phyloP scores from a whole-genome alignment of 2,888 invertebrate genomes.

The Drosophila siamana region DNA sequence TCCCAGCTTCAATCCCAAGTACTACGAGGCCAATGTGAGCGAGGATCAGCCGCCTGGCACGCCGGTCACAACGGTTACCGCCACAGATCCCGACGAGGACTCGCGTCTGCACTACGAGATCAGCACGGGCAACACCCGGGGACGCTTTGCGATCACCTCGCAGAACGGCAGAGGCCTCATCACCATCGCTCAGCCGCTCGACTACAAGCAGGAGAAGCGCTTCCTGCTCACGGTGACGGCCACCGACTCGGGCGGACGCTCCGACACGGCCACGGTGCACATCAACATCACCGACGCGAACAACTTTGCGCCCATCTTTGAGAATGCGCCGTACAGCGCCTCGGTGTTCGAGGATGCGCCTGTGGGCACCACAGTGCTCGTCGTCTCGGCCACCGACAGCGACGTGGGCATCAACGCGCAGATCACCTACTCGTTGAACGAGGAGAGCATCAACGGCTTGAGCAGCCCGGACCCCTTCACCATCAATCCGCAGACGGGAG shows the following conservation, averaged over 20 bases:
- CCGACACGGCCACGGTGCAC: constrained; percentile 95
- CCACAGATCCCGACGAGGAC: constrained; percentile 96
- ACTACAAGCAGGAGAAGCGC: constrained; percentile 95
- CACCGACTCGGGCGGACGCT: constrained; percentile 94
- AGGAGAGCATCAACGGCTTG: constrained; percentile 87
- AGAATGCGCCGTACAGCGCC: constrained; percentile 96
- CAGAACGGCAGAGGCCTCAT: constrained; percentile 94
- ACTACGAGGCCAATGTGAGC: constrained; percentile 95
- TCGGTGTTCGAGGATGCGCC: constrained; percentile 97
- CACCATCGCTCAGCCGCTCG: constrained; percentile 95
- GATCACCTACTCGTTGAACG: constrained; percentile 91
- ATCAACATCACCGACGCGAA: constrained; percentile 98
- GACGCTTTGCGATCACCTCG: constrained; percentile 95
- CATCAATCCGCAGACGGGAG: constrained; percentile 97
- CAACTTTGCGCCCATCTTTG: constrained; percentile 96
- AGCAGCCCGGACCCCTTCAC: constrained; percentile 91
- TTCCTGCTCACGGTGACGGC: constrained; percentile 95
- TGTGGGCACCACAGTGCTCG: constrained; percentile 95
- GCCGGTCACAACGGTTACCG: constrained; percentile 94
- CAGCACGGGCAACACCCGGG: constrained; percentile 93
- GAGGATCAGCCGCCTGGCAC: constrained; percentile 97
- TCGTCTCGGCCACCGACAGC: constrained; percentile 96
- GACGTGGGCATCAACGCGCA: constrained; percentile 98
- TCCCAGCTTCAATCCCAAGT: constrained; percentile 96
- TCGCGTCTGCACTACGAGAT: constrained; percentile 92